A percentile compares a stretch with the other conserved stretches of the same genome.
Conservation (phyloP, 2,797 vertebrate genomes). For the Schizothorax lantsangensis region DNA sequence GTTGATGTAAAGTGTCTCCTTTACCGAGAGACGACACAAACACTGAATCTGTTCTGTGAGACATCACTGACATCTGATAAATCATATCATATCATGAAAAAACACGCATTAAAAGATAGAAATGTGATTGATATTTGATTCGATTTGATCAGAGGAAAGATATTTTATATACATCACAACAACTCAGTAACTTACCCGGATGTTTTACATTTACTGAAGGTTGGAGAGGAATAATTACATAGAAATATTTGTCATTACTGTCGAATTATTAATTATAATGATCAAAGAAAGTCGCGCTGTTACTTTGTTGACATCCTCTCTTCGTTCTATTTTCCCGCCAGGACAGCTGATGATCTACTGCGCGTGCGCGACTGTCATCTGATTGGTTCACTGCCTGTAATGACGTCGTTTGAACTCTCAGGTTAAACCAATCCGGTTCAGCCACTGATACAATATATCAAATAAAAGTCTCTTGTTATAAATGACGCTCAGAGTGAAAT, state of each 20-base stretch:
- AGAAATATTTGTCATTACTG: not conserved
- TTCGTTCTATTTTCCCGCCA: slow-evolving; percentile 1
- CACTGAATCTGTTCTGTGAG: slow-evolving; percentile 50
- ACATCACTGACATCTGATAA: slow-evolving; percentile 63
- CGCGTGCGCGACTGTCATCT: not conserved
- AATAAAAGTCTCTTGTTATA: not conserved
- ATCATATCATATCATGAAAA: not conserved
- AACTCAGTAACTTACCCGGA: not conserved
- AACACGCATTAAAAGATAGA: fast-evolving
- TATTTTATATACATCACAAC: not conserved
- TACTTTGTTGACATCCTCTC: not conserved
- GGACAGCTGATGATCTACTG: not conserved
- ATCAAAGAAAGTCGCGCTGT: no score
- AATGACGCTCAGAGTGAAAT: no score
- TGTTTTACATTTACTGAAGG: no score
- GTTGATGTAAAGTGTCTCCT: slow-evolving; percentile 70
- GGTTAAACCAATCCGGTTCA: not conserved
- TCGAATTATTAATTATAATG: not conserved
- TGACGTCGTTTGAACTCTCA: not conserved
- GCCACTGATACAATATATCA: not conserved
- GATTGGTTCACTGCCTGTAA: not conserved
- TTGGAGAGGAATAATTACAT: not conserved
- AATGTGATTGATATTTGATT: fast-evolving
- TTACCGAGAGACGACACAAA: slow-evolving; percentile 64
- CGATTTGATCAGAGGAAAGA: not conserved